Base-by-base conservation (phyloP, 2,888 invertebrate species). In the Eugnorisma glareosa region DNA sequence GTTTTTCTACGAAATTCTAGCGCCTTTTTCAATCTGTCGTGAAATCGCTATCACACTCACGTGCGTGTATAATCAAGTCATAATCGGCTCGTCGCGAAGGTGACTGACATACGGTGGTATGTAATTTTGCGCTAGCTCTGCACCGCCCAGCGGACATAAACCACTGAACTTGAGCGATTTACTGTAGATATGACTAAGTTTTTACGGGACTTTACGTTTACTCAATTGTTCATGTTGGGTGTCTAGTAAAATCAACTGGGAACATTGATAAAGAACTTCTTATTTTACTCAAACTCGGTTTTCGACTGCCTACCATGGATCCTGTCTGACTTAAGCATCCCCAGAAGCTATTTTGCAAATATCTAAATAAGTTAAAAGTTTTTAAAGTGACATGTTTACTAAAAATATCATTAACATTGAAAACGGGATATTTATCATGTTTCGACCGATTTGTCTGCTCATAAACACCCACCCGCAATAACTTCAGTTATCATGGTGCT, bases 101-200 rank as follows among this genome's bases (percentile, higher is more conserved):
- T 90, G 87, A 90, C 35, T 89, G 89, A 88, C 90, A 85, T 76
- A n/a, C 51, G 67, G 67, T 63, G 78, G 64, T 70, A 67, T 74
- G 71, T 85, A 78, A 89, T 88, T 88, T 84, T 45, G 51, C 86
- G 88, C 84, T 85, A 85, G 79, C 83, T 67, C 67, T 66, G 59
- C 35, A 63, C 71, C 75, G 76, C 79, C 75, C 63, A n/a, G 10
- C 15, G 10, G 35, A 28, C 21, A 73, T 81, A n/a, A n/a, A 75
- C 64, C 81, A 86, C 79, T 89, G 84, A 86, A 89, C 88, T 88
- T 86, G 77, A 64, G 69, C 51, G 68, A 45, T 45, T 40, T 45
- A 66, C 40, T 51, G 40, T 31, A 8, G 37, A 18, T 40, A 51
- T 21, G n/a, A 15, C 21, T 21, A 31, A 40, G 31, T 21, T 21